Evolutionary conservation across 1,140 invertebrate species (phyloP).

Genomic region (Formica selysi): DNA sequence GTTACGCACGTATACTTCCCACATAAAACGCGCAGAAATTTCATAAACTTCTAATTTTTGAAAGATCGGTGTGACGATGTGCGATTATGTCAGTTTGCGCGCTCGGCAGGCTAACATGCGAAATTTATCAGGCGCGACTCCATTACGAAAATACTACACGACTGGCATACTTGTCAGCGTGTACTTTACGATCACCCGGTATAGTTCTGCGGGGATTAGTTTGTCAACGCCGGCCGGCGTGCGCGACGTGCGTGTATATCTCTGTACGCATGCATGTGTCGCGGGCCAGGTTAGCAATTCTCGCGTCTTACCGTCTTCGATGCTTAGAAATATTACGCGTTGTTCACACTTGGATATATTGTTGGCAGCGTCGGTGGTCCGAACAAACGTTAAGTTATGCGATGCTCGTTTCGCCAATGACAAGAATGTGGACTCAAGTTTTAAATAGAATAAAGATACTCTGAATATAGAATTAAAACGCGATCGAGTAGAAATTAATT

Average conservation of each 20-base stretch:
- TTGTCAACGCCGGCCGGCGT: slow-evolving; percentile 82
- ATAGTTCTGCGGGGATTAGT: slow-evolving; percentile 82
- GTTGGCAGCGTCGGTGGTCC: slow-evolving; percentile 32
- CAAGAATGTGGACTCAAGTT: background rate
- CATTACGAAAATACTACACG: slow-evolving; percentile 81
- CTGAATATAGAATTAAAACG: slow-evolving; percentile 33
- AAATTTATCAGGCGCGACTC: slow-evolving; percentile 78
- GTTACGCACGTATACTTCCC: no score
- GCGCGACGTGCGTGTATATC: slow-evolving; percentile 66
- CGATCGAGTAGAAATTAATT: background rate
- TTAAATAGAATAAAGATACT: slow-evolving; percentile 49
- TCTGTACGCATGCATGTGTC: background rate
- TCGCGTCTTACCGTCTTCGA: slow-evolving; percentile 45
- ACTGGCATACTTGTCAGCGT: slow-evolving; percentile 79
- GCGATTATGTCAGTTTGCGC: slow-evolving; percentile 19
- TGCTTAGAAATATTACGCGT: slow-evolving; percentile 55
- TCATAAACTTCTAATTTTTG: slow-evolving; percentile 38
- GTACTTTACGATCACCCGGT: slow-evolving; percentile 83
- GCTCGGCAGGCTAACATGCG: slow-evolving; percentile 62
- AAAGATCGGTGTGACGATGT: background rate
- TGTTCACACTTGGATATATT: slow-evolving; percentile 56
- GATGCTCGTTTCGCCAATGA: background rate
- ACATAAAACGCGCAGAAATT: slow-evolving; percentile 32
- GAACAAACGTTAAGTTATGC: slow-evolving; percentile 25
- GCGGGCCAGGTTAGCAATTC: slow-evolving; percentile 39